Evolutionary conservation across 2,797 vertebrate genomes (phyloP), one percentile per base, ranked within the genome.

Genomic region (Arnoldichthys spilopterus): DNA sequence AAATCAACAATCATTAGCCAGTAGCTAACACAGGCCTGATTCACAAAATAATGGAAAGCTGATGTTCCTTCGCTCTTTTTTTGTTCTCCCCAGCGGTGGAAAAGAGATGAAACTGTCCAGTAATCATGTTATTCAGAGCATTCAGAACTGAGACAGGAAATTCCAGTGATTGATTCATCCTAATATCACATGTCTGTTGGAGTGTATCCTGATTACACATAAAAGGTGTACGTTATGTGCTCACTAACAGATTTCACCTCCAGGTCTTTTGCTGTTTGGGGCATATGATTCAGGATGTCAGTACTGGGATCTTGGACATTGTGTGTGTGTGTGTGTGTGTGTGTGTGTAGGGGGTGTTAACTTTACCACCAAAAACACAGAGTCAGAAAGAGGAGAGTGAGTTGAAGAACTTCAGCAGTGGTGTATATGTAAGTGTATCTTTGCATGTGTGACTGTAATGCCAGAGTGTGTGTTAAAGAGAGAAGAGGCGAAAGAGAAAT

Each of bases 191-290:
- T 49, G 54, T 45, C 67, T 64, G 70, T 59, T 72, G 9, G 40
- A 69, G 68, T 77, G 68, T 61, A 73, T 76, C 75, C 66, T 80
- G 75, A 81, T 85, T 85, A 73, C 74, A 78, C 61, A 80, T 78
- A 82, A 80, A 72, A 58, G 78, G 24, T 68, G 62, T 12, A 54
- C 40, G 72, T 83, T 85, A 75, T 71, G 67, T 69, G 51, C 77
- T 80, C 26, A 45, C 70, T 74, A 30, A 72, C 74, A 79, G 76
- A 79, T 79, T 79, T 82, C 72, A 71, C 67, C 72, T 72, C 45
- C 73, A 59, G 47, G 54, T 59, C 34, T 66, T 84, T 74, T 18
- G 51, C 67, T 73, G 26, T 72, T 76, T 49, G 34, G 16, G 37
- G 45, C 24, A 63, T 64, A 22, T 74, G 62, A 80, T 68, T 67